These are phyloP conservation scores for Dendroctonus ponderosae DNA, from an alignment of 1,140 invertebrate species.

Conservation along the genomic window DNA sequence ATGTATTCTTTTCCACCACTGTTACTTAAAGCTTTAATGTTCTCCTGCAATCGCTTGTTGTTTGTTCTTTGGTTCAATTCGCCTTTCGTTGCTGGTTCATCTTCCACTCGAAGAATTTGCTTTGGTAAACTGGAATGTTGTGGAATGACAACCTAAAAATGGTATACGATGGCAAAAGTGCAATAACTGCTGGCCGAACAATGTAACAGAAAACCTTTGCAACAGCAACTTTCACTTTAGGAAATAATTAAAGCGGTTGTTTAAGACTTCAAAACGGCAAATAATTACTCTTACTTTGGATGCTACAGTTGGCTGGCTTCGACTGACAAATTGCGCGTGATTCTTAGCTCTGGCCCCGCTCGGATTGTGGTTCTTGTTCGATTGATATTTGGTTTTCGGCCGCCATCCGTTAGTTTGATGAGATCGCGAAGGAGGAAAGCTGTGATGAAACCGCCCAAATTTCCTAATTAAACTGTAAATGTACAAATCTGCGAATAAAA, in stretches of 20 bases:
- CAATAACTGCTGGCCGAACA: background rate
- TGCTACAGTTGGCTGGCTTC: background rate
- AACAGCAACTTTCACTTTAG: background rate
- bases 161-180: background rate
- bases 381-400: conserved; percentile 27
- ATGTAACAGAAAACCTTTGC: background rate
- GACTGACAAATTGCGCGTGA: conserved; percentile 41
- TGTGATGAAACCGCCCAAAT: no score
- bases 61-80: conserved; percentile 11
- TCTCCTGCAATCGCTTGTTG: background rate
- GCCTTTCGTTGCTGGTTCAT: background rate
- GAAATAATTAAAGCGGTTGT: background rate
- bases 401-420: conserved; percentile 17
- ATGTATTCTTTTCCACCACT: background rate
- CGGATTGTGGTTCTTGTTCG: conserved; percentile 16
- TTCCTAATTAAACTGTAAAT: no score
- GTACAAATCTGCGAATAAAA: no score
- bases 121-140: conserved; percentile 11
- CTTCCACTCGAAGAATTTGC: background rate
- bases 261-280: background rate
- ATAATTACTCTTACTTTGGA: conserved; percentile 7
- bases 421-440: no score
- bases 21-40: background rate
- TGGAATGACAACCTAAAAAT: conserved; percentile 15
- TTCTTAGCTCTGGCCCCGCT: conserved; percentile 30